Evolutionary conservation across 1,140 invertebrate genomes (phyloP).

Genomic region (Chelonus insularis): DNA sequence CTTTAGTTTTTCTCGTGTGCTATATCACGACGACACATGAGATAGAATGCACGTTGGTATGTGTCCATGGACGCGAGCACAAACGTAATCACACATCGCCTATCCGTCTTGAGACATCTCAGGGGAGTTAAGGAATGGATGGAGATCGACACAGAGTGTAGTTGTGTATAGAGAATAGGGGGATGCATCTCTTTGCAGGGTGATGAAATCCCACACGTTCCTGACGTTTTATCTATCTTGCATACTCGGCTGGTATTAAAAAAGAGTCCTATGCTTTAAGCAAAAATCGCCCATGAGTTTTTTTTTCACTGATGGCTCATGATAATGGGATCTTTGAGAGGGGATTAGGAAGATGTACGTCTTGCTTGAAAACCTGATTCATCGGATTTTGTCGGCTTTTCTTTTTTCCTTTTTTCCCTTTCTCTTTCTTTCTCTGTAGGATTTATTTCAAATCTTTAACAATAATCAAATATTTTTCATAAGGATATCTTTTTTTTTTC

Average conservation of each 20-base stretch:
- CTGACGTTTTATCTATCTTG: too few relatives aligned
- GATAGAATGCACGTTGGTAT: constrained; percentile 18
- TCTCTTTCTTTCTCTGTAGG: too few relatives aligned
- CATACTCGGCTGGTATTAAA: constrained; percentile 12
- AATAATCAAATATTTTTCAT: too few relatives aligned
- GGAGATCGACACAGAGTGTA: background rate
- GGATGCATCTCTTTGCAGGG: background rate
- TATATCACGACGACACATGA: constrained; percentile 16
- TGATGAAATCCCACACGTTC: constrained; percentile 12
- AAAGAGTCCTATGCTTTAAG: background rate
- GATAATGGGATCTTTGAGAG: constrained; percentile 19
- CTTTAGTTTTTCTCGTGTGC: constrained; percentile 13
- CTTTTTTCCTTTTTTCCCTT: background rate
- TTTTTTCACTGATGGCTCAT: background rate
- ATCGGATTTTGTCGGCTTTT: background rate
- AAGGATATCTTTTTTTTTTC: too few relatives aligned
- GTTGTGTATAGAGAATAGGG: background rate
- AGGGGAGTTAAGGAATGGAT: background rate
- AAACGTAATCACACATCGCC: constrained; percentile 27
- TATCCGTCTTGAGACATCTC: background rate
- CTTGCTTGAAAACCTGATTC: background rate
- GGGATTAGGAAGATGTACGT: constrained; percentile 3
- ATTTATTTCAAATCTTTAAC: too few relatives aligned
- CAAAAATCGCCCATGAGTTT: constrained; percentile 10
- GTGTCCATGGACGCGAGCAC: constrained; percentile 14